phyloP scores from a whole-genome alignment of 2,888 invertebrate species.

The Aphrophora alni region DNA sequence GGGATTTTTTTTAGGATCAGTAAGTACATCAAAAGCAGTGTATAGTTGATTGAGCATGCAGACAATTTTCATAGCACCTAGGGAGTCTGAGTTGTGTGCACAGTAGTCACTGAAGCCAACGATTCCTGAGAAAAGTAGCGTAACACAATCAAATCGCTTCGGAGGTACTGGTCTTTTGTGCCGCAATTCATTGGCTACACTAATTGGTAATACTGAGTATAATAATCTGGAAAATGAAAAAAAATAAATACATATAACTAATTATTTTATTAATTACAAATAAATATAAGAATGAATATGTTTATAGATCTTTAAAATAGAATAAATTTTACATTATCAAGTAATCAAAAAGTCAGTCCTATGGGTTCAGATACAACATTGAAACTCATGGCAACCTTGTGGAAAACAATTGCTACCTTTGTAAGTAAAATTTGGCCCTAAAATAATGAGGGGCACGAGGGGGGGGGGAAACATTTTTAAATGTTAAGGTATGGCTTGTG shows the following conservation, averaged over 20 bases:
- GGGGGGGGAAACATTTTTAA: no score
- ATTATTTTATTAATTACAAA: no score
- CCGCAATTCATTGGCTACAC: conserved; percentile 93
- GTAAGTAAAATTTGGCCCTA: no score
- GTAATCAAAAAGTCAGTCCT: no score
- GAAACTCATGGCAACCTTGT: no score
- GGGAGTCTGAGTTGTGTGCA: conserved; percentile 86
- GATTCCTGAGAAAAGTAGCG: conserved; percentile 91
- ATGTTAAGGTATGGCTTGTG: no score
- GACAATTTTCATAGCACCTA: conserved; percentile 95
- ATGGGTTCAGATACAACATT: no score
- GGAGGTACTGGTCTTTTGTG: conserved; percentile 92
- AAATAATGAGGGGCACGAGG: no score
- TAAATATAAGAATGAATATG: no score
- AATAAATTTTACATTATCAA: no score
- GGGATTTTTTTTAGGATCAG: conserved; percentile 90
- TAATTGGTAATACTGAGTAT: conserved; percentile 92
- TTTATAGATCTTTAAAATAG: no score
- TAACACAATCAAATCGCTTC: conserved; percentile 86
- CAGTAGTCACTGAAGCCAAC: conserved; percentile 93
- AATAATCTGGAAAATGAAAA: conserved; percentile 69
- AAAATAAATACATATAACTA: not conserved
- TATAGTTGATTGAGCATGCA: conserved; percentile 92
- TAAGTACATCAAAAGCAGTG: conserved; percentile 91
- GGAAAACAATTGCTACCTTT: no score